Evolutionary conservation across 2,113 vertebrate species (phyloP).

Genomic region (Anarhynchus alexandrinus): DNA sequence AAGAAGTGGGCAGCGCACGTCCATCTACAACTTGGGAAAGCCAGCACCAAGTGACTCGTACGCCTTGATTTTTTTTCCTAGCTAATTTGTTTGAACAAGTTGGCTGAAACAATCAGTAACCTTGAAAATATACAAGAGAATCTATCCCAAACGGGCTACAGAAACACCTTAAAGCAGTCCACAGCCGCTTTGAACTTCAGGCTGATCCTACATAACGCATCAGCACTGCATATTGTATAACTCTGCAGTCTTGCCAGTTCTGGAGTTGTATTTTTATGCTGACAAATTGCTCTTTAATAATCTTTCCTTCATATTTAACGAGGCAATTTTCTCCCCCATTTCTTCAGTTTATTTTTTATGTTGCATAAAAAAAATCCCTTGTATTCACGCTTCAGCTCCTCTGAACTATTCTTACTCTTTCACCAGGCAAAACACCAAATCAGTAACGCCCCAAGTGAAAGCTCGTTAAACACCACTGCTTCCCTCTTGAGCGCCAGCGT

Average conservation of each 20-base stretch:
- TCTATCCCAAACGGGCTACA: background rate
- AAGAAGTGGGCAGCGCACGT: background rate
- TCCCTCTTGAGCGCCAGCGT: background rate
- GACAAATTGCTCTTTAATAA: background rate
- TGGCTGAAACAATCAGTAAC: background rate
- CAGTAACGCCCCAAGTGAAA: background rate
- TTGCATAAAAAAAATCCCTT: background rate
- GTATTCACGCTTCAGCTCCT: background rate
- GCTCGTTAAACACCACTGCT: background rate
- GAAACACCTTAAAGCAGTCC: background rate
- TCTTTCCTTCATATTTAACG: background rate
- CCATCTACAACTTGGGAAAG: background rate
- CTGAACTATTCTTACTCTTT: background rate
- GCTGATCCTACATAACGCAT: background rate
- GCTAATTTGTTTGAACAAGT: background rate
- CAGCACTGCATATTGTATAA: background rate
- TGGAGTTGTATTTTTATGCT: background rate
- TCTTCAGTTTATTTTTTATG: background rate
- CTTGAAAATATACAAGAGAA: background rate
- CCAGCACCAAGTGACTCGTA: background rate
- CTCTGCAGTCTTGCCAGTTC: background rate
- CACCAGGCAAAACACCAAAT: background rate
- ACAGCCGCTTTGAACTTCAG: background rate
- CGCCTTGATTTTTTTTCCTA: background rate
- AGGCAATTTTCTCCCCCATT: background rate